Evolutionary conservation across 1,140 invertebrate species (phyloP).

Genomic region (Drosophila ficusphila): DNA sequence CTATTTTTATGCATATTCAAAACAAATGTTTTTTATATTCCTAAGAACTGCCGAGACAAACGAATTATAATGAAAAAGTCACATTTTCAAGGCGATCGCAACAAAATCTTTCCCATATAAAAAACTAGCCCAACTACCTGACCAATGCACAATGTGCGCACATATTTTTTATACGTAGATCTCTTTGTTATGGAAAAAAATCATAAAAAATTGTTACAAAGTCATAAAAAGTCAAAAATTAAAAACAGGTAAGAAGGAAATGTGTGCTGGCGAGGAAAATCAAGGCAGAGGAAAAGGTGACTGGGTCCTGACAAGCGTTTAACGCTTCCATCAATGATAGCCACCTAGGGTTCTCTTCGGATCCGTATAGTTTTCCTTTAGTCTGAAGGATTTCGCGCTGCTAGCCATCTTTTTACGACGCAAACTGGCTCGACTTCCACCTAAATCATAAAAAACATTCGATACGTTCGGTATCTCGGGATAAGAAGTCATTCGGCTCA

Average conservation of each 20-base stretch:
- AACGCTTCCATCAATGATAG: conserved; percentile 75
- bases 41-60: conserved; percentile 48
- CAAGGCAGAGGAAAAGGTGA: conserved; percentile 10
- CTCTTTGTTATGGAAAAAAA: conserved; percentile 58
- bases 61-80: conserved; percentile 77
- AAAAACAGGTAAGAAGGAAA: conserved; percentile 42
- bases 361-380: neutral
- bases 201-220: conserved; percentile 82
- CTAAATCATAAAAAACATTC: conserved; percentile 79
- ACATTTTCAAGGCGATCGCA: conserved; percentile 59
- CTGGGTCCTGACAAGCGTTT: conserved; percentile 62
- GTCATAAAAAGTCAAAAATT: conserved; percentile 74
- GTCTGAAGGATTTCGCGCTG: conserved; percentile 39
- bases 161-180: conserved; percentile 54
- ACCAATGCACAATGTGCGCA: conserved; percentile 22
- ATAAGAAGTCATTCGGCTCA: conserved; percentile 17
- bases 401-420: conserved; percentile 61
- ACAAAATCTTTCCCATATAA: conserved; percentile 34
- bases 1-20: conserved; percentile 33
- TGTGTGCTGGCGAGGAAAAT: neutral
- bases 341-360: conserved; percentile 41
- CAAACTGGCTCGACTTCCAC: conserved; percentile 68
- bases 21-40: conserved; percentile 43
- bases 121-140: conserved; percentile 55
- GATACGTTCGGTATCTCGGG: conserved; percentile 41